Conservation (phyloP, 2,888 invertebrate species). For the Meghimatium bilineatum region DNA sequence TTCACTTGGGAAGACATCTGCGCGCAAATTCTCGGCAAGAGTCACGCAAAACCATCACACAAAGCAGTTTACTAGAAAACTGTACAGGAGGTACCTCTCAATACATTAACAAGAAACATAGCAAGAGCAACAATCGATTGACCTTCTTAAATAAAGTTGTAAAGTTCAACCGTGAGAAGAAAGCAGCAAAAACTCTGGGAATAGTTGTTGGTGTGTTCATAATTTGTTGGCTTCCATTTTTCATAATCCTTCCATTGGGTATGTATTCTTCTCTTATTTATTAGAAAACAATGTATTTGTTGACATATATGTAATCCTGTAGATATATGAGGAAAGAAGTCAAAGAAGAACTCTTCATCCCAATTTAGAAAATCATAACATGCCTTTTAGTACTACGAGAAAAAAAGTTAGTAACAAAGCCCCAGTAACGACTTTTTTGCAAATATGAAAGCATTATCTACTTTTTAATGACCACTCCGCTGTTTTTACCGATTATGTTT, state of each 20-base stretch:
- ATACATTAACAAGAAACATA: slow-evolving; percentile 22
- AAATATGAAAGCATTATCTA: no score
- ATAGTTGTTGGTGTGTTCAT: slow-evolving; percentile 83
- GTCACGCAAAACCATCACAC: not conserved
- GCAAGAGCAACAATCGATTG: slow-evolving; percentile 58
- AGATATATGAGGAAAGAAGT: no score
- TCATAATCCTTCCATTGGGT: slow-evolving; percentile 83
- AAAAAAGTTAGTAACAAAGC: no score
- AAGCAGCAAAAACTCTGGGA: slow-evolving; percentile 83
- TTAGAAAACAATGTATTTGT: no score
- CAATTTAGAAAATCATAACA: no score
- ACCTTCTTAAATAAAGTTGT: slow-evolving; percentile 76
- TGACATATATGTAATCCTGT: no score
- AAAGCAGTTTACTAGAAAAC: not conserved
- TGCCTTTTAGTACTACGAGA: no score
- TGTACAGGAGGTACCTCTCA: not conserved
- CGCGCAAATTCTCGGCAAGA: not conserved
- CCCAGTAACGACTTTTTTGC: no score
- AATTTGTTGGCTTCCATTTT: slow-evolving; percentile 84
- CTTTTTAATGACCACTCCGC: no score
- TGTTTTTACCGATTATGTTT: no score
- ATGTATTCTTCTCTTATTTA: slow-evolving; percentile 71
- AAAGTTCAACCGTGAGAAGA: slow-evolving; percentile 81
- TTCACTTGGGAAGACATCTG: slow-evolving; percentile 62
- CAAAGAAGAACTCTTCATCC: no score